A percentile compares a stretch with the other conserved stretches of the same genome.
These are phyloP conservation scores for Nymphalis c-album DNA, from an alignment of 2,888 invertebrate genomes.

Conservation along the genomic window DNA sequence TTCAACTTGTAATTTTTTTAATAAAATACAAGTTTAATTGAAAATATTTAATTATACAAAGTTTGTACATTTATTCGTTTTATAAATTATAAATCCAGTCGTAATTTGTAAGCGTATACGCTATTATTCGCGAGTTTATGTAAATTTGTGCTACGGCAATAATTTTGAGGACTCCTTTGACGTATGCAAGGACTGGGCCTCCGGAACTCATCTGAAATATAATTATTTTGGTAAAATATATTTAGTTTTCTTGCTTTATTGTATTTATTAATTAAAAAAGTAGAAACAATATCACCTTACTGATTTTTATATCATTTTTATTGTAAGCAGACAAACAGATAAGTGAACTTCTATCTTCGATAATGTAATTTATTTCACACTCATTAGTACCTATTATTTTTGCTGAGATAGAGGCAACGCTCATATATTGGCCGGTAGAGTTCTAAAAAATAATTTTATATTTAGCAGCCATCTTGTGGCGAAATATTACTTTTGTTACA, in stretches of 20 bases:
- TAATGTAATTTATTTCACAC: constrained; percentile 30
- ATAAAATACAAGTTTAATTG: no score
- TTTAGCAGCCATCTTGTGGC: constrained; percentile 3
- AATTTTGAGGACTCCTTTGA: constrained; percentile 35
- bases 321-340: constrained; percentile 15
- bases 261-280: not conserved
- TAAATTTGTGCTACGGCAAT: constrained; percentile 48
- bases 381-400: constrained; percentile 15
- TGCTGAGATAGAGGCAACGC: constrained; percentile 9
- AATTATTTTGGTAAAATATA: not conserved
- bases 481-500: not conserved
- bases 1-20: no score
- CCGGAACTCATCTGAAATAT: constrained; percentile 44
- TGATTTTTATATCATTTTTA: constrained; percentile 12
- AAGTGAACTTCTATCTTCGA: constrained; percentile 14
- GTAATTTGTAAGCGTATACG: constrained; percentile 35
- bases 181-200: constrained; percentile 43
- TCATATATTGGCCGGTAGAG: constrained; percentile 23
- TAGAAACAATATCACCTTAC: constrained; percentile 1
- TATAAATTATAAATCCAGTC: constrained; percentile 20
- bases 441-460: constrained; percentile 20
- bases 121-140: constrained; percentile 37
- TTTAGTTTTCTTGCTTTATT: not conserved
- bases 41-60: no score
- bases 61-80: not conserved